phyloP scores from a whole-genome alignment of 2,888 invertebrate genomes.

The Drosophila multiciliata region DNA sequence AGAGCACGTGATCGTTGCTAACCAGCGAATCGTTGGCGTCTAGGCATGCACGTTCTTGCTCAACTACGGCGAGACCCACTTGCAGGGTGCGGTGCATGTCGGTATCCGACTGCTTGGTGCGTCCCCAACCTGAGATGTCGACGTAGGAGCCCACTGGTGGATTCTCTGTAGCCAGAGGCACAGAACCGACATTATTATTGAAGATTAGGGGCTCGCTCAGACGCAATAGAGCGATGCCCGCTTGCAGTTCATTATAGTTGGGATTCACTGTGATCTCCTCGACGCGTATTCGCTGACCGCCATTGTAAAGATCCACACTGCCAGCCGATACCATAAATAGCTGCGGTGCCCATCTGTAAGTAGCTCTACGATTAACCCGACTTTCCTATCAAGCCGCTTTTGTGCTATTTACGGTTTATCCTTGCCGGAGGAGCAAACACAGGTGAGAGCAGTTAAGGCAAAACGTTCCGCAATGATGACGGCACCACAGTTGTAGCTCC shows the following conservation, averaged over 20 bases:
- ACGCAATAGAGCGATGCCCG: constrained; percentile 78
- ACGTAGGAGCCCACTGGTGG: constrained; percentile 58
- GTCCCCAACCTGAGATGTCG: constrained; percentile 81
- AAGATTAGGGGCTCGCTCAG: constrained; percentile 57
- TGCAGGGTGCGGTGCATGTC: constrained; percentile 62
- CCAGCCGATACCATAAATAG: constrained; percentile 80
- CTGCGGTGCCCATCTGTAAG: constrained; percentile 71
- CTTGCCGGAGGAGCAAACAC: constrained; percentile 75
- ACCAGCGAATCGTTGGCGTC: not conserved
- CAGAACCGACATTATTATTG: constrained; percentile 53
- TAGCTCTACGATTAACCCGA: not conserved
- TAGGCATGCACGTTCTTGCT: constrained; percentile 44
- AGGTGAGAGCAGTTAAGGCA: constrained; percentile 82
- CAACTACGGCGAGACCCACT: constrained; percentile 56
- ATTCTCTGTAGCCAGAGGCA: constrained; percentile 54
- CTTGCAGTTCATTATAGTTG: constrained; percentile 63
- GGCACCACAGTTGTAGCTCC: constrained; percentile 78
- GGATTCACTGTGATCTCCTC: constrained; percentile 63
- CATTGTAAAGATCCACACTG: constrained; percentile 75
- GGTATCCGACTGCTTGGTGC: constrained; percentile 46
- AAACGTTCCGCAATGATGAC: constrained; percentile 76
- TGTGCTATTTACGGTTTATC: constrained; percentile 70
- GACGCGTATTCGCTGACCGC: constrained; percentile 69
- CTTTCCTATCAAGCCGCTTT: not conserved
- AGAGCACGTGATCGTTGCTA: constrained; percentile 68